These are phyloP conservation scores for Poecilia gillii DNA, from an alignment of 2,797 vertebrate species.

Conservation along the genomic window DNA sequence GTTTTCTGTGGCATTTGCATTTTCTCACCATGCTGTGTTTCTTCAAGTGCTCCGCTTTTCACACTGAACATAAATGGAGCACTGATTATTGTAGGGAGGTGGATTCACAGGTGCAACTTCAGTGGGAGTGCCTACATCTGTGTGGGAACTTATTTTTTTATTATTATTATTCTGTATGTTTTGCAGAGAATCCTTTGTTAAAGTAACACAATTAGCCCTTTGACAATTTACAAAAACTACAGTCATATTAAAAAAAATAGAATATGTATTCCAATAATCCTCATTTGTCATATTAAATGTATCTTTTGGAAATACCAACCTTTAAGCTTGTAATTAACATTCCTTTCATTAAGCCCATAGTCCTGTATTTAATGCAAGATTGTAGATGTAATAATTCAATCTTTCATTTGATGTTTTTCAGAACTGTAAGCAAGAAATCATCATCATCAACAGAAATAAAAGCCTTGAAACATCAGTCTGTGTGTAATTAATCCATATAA, in stretches of 20 bases:
- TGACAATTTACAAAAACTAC: background rate
- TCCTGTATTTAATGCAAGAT: too few species aligned
- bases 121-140: conserved; percentile 9
- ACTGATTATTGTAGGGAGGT: conserved; percentile 6
- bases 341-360: too few species aligned
- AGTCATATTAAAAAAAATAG: background rate
- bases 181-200: conserved; percentile 16
- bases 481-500: too few species aligned
- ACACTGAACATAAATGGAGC: conserved; percentile 19
- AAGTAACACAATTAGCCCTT: conserved; percentile 27
- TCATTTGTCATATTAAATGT: too few species aligned
- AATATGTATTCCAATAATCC: too few species aligned
- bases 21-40: conserved; percentile 4
- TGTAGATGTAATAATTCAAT: too few species aligned
- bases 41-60: conserved; percentile 31
- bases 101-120: conserved; percentile 10
- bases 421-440: too few species aligned
- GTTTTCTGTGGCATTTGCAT: conserved; percentile 45
- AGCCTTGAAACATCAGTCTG: too few species aligned
- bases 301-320: too few species aligned
- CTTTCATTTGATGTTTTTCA: too few species aligned
- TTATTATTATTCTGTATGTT: background rate
- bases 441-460: too few species aligned
- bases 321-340: too few species aligned
- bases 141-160: background rate